Percentiles rank a stretch among this genome's conserved stretches.
Evolutionary conservation across 2,888 invertebrate genomes (phyloP).

Genomic region (Nomada goodeniana): DNA sequence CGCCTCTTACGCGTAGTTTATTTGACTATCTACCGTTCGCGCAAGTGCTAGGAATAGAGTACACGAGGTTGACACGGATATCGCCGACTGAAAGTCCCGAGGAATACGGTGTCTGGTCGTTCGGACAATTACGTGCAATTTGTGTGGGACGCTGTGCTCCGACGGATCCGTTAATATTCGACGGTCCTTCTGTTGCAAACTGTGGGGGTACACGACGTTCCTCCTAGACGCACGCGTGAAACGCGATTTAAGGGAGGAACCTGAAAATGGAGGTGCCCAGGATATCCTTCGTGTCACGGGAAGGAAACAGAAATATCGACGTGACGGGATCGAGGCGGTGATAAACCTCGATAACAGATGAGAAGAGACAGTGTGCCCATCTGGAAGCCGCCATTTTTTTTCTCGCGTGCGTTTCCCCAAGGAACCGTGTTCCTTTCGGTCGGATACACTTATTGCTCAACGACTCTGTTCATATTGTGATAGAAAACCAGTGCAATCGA

Average conservation of each 20-base stretch:
- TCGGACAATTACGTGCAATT: conserved; percentile 28
- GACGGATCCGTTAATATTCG: conserved; percentile 8
- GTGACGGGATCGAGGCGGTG: conserved; percentile 34
- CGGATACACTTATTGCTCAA: conserved; percentile 23
- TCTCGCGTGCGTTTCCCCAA: background rate
- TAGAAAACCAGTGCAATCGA: conserved; percentile 54
- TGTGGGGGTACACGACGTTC: background rate
- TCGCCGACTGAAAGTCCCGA: background rate
- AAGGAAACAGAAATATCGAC: background rate
- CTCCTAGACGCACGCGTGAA: background rate
- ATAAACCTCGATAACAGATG: conserved; percentile 26
- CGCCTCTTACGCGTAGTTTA: conserved; percentile 14
- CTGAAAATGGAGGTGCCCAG: conserved; percentile 25
- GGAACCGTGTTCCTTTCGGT: background rate
- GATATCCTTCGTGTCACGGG: background rate
- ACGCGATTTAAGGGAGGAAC: background rate
- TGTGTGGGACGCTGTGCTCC: conserved; percentile 24
- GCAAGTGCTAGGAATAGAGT: background rate
- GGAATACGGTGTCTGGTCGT: background rate
- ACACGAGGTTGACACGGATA: background rate
- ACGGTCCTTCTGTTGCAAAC: background rate
- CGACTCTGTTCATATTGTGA: conserved; percentile 47
- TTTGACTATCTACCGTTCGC: background rate
- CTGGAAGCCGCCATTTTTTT: conserved; percentile 13
- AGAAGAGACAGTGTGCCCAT: conserved; percentile 1